Percentiles rank a stretch among this genome's conserved stretches.
Evolutionary conservation across 2,113 vertebrate species (phyloP).

Genomic region (Lagenorhynchus albirostris): DNA sequence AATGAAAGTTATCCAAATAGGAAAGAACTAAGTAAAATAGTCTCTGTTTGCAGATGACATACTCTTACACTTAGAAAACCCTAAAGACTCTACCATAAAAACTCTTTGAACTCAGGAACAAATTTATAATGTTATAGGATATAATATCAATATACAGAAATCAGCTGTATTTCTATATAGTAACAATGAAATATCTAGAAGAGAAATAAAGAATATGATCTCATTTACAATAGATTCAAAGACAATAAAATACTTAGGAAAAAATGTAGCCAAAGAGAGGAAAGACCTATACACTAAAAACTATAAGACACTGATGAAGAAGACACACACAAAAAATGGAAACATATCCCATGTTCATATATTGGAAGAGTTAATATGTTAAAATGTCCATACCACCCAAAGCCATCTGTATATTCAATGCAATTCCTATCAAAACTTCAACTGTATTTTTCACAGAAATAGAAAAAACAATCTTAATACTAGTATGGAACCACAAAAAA

Average conservation of each 20-base stretch:
- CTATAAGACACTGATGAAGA: not conserved
- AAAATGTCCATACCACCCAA: not conserved
- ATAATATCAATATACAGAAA: not conserved
- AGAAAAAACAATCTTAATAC: not conserved
- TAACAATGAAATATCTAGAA: not conserved
- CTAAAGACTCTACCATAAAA: not conserved
- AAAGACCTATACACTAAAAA: not conserved
- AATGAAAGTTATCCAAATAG: not conserved
- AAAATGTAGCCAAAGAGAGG: not conserved
- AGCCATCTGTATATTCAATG: not conserved
- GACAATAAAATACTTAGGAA: not conserved
- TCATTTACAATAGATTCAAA: not conserved
- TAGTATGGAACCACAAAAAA: not conserved
- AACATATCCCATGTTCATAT: not conserved
- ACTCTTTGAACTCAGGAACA: not conserved
- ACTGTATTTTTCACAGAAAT: too few relatives aligned
- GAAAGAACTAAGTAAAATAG: not conserved
- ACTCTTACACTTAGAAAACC: not conserved
- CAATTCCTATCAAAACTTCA: too few relatives aligned
- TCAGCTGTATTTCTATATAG: not conserved
- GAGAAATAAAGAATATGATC: not conserved
- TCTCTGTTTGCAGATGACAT: not conserved
- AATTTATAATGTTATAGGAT: not conserved
- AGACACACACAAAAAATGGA: not conserved
- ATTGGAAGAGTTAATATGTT: not conserved